Evolutionary conservation across 2,113 vertebrate species (phyloP).

Genomic region (Pycnonotus jocosus): DNA sequence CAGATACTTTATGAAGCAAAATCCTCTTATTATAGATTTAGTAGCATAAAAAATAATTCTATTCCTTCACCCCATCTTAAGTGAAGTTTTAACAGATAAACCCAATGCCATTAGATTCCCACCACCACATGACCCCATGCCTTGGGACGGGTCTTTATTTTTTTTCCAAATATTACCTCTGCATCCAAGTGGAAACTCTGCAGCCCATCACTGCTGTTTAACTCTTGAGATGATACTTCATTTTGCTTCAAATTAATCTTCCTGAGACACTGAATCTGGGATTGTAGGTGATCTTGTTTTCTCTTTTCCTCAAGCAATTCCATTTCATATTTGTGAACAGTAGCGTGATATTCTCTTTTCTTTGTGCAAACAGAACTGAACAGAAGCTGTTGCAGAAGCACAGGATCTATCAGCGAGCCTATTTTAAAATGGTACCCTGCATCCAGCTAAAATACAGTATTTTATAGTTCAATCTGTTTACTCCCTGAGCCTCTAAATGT

Average conservation of each 20-base stretch:
- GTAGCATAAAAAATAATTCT: background rate
- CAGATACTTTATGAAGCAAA: background rate
- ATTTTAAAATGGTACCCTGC: background rate
- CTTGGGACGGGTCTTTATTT: background rate
- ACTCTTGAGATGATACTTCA: background rate
- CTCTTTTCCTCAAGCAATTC: conserved; percentile 61
- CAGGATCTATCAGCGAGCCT: background rate
- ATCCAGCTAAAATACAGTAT: background rate
- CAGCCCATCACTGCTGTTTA: background rate
- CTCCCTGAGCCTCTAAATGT: background rate
- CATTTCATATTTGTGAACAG: conserved; percentile 36
- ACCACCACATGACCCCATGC: background rate
- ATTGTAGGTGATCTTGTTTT: conserved; percentile 56
- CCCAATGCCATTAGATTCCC: background rate
- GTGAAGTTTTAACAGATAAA: background rate
- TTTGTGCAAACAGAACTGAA: conserved; percentile 36
- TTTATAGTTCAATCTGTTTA: background rate
- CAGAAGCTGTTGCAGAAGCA: conserved; percentile 57
- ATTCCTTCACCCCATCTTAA: background rate
- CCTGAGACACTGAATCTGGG: conserved; percentile 35
- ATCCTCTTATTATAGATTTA: background rate
- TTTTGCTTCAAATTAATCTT: background rate
- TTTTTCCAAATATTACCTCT: background rate
- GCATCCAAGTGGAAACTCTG: background rate
- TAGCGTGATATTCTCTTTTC: conserved; percentile 51